These are phyloP conservation scores for Melanostoma scalare DNA, from an alignment of 2,888 invertebrate genomes.

Conservation along the genomic window DNA sequence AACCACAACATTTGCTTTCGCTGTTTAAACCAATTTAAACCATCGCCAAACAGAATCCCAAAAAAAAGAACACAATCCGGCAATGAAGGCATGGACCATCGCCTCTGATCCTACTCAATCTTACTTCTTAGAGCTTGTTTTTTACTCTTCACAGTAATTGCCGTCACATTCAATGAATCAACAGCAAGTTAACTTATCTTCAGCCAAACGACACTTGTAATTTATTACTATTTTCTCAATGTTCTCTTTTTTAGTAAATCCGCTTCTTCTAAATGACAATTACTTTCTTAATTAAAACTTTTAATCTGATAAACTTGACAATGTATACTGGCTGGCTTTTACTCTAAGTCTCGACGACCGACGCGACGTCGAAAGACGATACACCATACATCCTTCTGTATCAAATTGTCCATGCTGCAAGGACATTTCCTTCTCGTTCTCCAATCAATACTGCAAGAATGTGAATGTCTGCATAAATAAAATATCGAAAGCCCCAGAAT, in stretches of 20 bases:
- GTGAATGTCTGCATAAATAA: conserved; percentile 10
- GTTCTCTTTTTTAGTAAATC: not conserved
- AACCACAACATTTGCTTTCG: too few species aligned
- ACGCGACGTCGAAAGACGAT: too few species aligned
- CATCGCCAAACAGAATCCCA: too few species aligned
- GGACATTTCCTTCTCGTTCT: not conserved
- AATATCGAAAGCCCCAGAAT: not conserved
- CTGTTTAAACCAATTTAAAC: too few species aligned
- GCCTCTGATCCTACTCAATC: too few species aligned
- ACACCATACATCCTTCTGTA: not conserved
- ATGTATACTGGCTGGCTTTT: too few species aligned
- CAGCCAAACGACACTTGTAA: conserved; percentile 16
- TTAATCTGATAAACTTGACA: conserved; percentile 4
- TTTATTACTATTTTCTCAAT: not conserved
- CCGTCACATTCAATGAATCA: too few species aligned
- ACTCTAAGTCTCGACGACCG: too few species aligned
- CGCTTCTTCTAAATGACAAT: conserved; percentile 22
- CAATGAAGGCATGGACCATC: too few species aligned
- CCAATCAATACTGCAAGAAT: not conserved
- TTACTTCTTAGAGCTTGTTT: too few species aligned
- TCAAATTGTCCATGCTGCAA: not conserved
- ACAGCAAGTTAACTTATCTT: not conserved
- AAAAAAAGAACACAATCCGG: too few species aligned
- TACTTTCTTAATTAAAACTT: conserved; percentile 47
- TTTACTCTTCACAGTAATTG: too few species aligned